These are phyloP conservation scores for Drosophila micromelanica DNA, from an alignment of 1,140 invertebrate genomes.

Conservation along the genomic window DNA sequence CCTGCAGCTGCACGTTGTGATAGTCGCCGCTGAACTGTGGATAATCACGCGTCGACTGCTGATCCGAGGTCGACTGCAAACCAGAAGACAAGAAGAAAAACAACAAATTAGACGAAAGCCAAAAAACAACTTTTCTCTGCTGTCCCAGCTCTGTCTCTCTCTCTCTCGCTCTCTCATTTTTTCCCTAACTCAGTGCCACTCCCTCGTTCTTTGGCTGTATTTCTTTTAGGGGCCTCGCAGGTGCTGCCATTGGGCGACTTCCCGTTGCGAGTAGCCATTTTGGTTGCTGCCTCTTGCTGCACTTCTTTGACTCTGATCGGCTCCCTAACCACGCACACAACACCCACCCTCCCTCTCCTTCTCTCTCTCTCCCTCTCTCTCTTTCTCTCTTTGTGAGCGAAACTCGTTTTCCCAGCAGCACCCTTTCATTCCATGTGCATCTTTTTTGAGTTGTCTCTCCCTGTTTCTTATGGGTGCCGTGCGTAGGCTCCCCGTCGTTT, in stretches of 20 bases:
- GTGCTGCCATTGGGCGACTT: constrained; percentile 62
- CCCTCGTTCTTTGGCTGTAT: constrained; percentile 5
- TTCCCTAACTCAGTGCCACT: constrained; percentile 15
- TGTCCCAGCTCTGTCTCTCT: background rate
- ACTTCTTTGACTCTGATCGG: constrained; percentile 34
- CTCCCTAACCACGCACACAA: constrained; percentile 5
- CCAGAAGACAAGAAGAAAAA: constrained; percentile 4
- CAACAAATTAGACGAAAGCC: constrained; percentile 16
- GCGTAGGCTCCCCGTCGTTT: constrained; percentile 17
- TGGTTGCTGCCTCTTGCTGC: constrained; percentile 39
- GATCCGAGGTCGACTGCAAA: constrained; percentile 70
- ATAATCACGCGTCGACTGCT: constrained; percentile 66
- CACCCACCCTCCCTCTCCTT: background rate
- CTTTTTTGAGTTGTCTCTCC: constrained; percentile 41
- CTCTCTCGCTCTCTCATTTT: background rate
- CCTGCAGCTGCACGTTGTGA: constrained; percentile 59
- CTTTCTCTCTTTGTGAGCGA: constrained; percentile 5
- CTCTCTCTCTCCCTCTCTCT: background rate
- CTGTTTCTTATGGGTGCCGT: constrained; percentile 33
- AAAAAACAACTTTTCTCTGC: background rate
- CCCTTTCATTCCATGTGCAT: constrained; percentile 59
- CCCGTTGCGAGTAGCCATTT: constrained; percentile 63
- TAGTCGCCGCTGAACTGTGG: constrained; percentile 63
- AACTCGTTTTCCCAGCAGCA: constrained; percentile 62
- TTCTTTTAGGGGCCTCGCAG: constrained; percentile 9